Evolutionary conservation across 2,888 invertebrate species (phyloP), one percentile per base, ranked within the genome.

Genomic region (Zonitis immaculata): DNA sequence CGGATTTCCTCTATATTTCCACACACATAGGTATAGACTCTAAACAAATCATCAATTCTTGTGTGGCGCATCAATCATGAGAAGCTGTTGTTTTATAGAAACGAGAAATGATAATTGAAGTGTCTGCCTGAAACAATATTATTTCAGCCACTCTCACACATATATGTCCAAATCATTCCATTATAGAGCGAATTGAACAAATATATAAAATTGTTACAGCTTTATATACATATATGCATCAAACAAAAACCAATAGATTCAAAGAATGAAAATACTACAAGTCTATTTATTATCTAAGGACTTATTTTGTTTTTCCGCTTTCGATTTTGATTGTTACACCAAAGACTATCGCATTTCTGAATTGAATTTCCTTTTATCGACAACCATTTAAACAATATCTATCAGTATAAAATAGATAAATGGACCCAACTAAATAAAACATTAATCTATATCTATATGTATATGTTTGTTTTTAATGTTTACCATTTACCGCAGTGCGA

Each of bases 341-440:
- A 39, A 18, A 39, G 39, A 18, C 39, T 42, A 35, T 48, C 28
- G 48, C 18, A 48, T 48, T 48, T 48, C 42, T 26, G 42, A 48
- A 55, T 51, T 55, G 55, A 51, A 44, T 55, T 51, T 55, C 51
- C 49, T 51, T n/a, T 54, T 51, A 51, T 47, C 44, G 42, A 32
- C 39, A 22, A 26, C 55, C 51, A 52, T 55, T 51, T 51, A 27
- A 39, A 55, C 45, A 46, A 39, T 39, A 39, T 39, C 39, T 39
- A 39, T 39, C 39, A 20, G 14, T 32, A 14, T 22, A 22, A 45
- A 14, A 28, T 7, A 35, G 8, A 22, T 8, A 12, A 25, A 26
- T n/a, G n/a, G 22, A 22, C 22, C 14, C 27, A 45, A 45, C 18
- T 9, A 44, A 20, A 20, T 18, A 4, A 47, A 39, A 51, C 28